A percentile compares a stretch with the other conserved stretches of the same genome.
These are phyloP conservation scores for Lichenostomus cassidix DNA, from an alignment of 2,113 vertebrate genomes.

Conservation along the genomic window DNA sequence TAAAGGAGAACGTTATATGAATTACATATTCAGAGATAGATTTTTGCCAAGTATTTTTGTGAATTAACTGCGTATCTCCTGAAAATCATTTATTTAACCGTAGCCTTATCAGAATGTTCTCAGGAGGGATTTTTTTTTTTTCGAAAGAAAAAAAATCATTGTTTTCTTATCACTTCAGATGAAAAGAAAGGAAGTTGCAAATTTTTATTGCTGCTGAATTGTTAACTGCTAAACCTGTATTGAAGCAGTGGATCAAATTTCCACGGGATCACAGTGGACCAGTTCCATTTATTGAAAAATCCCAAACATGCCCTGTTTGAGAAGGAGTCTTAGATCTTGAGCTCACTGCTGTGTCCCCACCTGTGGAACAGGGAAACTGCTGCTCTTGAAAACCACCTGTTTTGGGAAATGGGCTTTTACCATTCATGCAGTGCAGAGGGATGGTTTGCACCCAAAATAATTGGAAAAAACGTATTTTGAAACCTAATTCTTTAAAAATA, in stretches of 20 bases:
- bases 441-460: background rate
- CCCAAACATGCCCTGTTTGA: background rate
- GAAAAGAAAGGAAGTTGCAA: conserved; percentile 13
- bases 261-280: background rate
- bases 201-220: conserved; percentile 40
- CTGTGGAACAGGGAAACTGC: background rate
- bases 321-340: background rate
- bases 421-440: background rate
- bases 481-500: background rate
- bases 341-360: background rate
- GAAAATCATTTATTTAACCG: background rate
- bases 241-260: background rate
- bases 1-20: background rate
- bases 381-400: background rate
- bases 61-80: background rate
- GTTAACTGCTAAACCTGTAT: conserved; percentile 24
- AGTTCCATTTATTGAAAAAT: background rate
- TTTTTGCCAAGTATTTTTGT: background rate
- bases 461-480: fast-evolving
- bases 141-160: background rate
- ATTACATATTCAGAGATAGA: background rate
- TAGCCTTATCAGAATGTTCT: background rate
- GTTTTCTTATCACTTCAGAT: conserved; percentile 30
- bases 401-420: background rate
- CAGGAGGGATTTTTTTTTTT: background rate